Evolutionary conservation across 2,113 vertebrate species (phyloP).

Genomic region (Rostratula benghalensis): DNA sequence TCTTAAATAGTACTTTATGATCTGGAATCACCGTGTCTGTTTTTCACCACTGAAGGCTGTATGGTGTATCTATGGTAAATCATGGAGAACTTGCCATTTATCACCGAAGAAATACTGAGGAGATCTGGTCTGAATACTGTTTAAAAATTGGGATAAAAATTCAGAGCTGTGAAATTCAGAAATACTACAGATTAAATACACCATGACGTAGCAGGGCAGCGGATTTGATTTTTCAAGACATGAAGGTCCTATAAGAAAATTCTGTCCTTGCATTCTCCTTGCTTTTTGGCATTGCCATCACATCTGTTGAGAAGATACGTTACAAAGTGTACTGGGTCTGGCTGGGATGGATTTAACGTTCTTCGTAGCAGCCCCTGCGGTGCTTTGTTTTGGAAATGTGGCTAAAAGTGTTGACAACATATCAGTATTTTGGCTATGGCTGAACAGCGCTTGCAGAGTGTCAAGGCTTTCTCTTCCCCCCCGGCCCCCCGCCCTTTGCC

Average conservation of each 20-base stretch:
- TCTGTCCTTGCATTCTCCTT: constrained; percentile 13
- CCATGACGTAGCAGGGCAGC: constrained; percentile 3
- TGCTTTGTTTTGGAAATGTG: constrained; percentile 39
- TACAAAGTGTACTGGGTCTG: constrained; percentile 12
- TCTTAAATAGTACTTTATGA: not conserved
- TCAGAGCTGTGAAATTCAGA: not conserved
- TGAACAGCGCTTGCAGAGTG: not conserved
- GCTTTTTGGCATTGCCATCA: not conserved
- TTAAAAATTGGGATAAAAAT: constrained; percentile 1
- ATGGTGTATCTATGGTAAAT: not conserved
- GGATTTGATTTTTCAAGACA: constrained; percentile 43
- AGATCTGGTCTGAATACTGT: constrained; percentile 2
- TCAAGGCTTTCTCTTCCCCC: not conserved
- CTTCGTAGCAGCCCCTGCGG: not conserved
- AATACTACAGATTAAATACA: constrained; percentile 13
- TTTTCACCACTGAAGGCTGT: not conserved
- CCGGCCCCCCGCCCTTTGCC: not conserved
- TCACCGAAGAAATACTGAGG: constrained; percentile 5
- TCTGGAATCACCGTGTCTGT: not conserved
- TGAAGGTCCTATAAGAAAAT: not conserved
- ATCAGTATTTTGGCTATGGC: not conserved
- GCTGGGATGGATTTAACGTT: constrained; percentile 34
- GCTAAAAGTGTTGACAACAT: not conserved
- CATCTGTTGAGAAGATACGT: constrained; percentile 18
- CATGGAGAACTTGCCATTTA: not conserved